Conservation (phyloP, 2,888 invertebrate genomes). For the Thecocarcelia acutangulata region DNA sequence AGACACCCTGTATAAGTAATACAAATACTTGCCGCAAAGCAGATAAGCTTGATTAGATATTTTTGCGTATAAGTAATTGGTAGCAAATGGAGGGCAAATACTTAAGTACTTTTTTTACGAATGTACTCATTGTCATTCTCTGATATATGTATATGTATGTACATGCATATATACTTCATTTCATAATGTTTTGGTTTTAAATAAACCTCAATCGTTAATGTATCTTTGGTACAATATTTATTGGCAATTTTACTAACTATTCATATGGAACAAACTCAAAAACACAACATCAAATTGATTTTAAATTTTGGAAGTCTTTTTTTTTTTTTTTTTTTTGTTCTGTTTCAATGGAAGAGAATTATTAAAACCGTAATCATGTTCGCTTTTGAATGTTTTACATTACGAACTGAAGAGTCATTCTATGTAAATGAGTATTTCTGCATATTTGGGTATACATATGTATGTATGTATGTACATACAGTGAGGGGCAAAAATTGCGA, state of each 20-base stretch:
- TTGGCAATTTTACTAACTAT: conserved; percentile 57
- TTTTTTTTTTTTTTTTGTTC: neutral
- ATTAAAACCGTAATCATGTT: conserved; percentile 62
- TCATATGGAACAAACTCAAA: conserved; percentile 7
- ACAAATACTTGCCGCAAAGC: too few species aligned
- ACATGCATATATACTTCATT: too few species aligned
- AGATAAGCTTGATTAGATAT: too few species aligned
- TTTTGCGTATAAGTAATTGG: too few species aligned
- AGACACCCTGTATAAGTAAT: too few species aligned
- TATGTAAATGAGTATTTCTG: neutral
- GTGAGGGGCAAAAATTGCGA: too few species aligned
- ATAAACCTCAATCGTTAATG: conserved; percentile 58
- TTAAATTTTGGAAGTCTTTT: conserved; percentile 63
- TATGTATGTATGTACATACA: too few species aligned
- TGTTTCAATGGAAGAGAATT: conserved; percentile 61
- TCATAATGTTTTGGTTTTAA: conserved; percentile 7
- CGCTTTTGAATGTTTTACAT: conserved; percentile 44
- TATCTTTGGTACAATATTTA: conserved; percentile 53
- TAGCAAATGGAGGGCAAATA: too few species aligned
- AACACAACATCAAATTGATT: conserved; percentile 47
- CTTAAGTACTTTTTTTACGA: too few species aligned
- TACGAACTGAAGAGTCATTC: neutral
- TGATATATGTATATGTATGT: too few species aligned
- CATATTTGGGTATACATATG: too few species aligned
- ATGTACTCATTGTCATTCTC: too few species aligned